Percentiles rank a stretch among this genome's conserved stretches.
Conservation (phyloP, 2,888 invertebrate species). For the Phaedon cochleariae region DNA sequence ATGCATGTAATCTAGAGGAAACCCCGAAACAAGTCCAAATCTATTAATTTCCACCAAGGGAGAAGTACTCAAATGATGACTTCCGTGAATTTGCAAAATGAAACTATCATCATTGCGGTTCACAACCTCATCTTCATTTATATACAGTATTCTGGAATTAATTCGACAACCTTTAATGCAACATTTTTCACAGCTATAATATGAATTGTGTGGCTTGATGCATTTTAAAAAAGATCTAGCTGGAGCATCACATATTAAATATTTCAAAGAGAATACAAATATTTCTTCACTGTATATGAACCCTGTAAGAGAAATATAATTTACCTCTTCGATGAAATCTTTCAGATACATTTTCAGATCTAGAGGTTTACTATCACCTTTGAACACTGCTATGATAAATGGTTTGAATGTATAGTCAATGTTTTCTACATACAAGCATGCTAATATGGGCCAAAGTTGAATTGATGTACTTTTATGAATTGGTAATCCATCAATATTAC, state of each 20-base stretch:
- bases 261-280: not conserved
- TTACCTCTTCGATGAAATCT: conserved; percentile 2
- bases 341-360: conserved; percentile 6
- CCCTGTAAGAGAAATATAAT: not conserved
- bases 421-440: not conserved
- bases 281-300: not conserved
- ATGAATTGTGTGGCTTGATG: conserved; percentile 8
- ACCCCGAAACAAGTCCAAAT: no score
- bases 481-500: not conserved
- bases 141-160: no score
- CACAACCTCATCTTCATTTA: no score
- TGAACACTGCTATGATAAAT: not conserved
- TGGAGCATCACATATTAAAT: conserved; percentile 6
- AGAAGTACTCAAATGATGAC: no score
- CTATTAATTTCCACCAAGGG: no score
- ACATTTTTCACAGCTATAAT: conserved; percentile 7
- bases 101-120: no score
- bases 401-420: not conserved
- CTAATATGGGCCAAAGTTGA: not conserved
- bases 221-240: not conserved
- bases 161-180: not conserved
- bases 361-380: conserved; percentile 6
- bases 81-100: no score
- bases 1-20: no score
- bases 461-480: not conserved